A percentile compares a stretch with the other conserved stretches of the same genome.
Evolutionary conservation across 2,888 invertebrate species (phyloP).

Genomic region (Thecocarcelia acutangulata): DNA sequence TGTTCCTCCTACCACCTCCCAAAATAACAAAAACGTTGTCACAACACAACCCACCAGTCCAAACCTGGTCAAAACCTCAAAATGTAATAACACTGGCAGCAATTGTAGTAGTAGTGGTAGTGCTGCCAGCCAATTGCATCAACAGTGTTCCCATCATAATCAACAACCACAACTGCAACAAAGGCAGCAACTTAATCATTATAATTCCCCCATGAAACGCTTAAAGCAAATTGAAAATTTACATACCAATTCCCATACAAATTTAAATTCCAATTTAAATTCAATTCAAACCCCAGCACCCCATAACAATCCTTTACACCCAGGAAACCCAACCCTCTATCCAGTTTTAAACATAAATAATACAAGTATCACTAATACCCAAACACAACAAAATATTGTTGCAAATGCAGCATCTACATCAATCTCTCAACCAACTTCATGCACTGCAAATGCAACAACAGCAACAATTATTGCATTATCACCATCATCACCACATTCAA

Average conservation of each 20-base stretch:
- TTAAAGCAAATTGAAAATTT: slow-evolving; percentile 69
- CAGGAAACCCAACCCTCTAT: not conserved
- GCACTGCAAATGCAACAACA: slow-evolving; percentile 65
- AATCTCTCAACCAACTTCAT: slow-evolving; percentile 53
- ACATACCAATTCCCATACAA: slow-evolving; percentile 53
- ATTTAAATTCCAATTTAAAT: slow-evolving; percentile 69
- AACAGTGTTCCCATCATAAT: slow-evolving; percentile 36
- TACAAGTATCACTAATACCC: slow-evolving; percentile 50
- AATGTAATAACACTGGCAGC: slow-evolving; percentile 56
- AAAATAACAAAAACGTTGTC: slow-evolving; percentile 40
- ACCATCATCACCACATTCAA: slow-evolving; percentile 65
- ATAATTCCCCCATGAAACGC: slow-evolving; percentile 64
- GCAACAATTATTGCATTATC: slow-evolving; percentile 32
- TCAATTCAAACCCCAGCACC: slow-evolving; percentile 43
- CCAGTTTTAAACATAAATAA: slow-evolving; percentile 46
- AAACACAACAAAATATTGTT: slow-evolving; percentile 51
- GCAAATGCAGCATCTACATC: slow-evolving; percentile 56
- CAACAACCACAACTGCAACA: slow-evolving; percentile 69
- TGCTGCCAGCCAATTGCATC: slow-evolving; percentile 16
- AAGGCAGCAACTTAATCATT: slow-evolving; percentile 69
- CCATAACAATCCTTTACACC: not conserved
- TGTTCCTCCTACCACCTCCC: slow-evolving; percentile 3
- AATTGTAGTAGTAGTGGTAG: slow-evolving; percentile 7
- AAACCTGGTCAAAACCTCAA: slow-evolving; percentile 45
- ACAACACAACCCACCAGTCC: slow-evolving; percentile 55